These are phyloP conservation scores for Erinaceus europaeus DNA, from an alignment of 2,113 vertebrate genomes.

Conservation along the genomic window DNA sequence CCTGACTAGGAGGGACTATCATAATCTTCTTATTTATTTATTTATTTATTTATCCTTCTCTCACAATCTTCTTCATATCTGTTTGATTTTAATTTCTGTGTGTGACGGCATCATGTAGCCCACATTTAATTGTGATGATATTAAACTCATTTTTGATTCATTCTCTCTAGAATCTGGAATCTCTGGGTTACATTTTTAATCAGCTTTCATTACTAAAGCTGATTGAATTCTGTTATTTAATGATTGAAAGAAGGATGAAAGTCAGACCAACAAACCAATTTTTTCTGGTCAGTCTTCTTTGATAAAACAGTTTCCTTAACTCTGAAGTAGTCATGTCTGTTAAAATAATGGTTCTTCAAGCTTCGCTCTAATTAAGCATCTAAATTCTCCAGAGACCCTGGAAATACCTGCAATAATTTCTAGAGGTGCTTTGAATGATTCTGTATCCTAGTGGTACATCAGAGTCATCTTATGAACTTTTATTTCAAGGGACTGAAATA, in stretches of 20 bases:
- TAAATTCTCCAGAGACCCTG: background rate
- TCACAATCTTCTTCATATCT: background rate
- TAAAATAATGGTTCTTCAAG: background rate
- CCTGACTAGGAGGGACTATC: background rate
- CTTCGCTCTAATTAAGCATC: background rate
- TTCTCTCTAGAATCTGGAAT: slow-evolving; percentile 43
- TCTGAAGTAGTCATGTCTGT: background rate
- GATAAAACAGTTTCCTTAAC: background rate
- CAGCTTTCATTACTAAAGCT: background rate
- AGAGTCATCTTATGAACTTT: background rate
- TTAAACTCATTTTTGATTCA: slow-evolving; percentile 54
- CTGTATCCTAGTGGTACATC: background rate
- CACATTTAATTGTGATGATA: slow-evolving; percentile 39
- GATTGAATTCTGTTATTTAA: slow-evolving; percentile 34
- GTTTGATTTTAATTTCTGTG: slow-evolving; percentile 34
- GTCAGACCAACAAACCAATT: slow-evolving; percentile 21
- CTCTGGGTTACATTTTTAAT: slow-evolving; percentile 47
- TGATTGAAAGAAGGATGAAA: background rate
- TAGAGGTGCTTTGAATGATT: background rate
- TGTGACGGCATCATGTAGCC: slow-evolving; percentile 42
- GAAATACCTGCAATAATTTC: background rate
- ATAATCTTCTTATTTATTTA: background rate
- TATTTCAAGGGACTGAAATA: background rate
- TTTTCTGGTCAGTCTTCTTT: background rate
- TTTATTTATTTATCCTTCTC: too few relatives aligned